phyloP scores from a whole-genome alignment of 2,113 vertebrate species.

The Bujurquina vittata region DNA sequence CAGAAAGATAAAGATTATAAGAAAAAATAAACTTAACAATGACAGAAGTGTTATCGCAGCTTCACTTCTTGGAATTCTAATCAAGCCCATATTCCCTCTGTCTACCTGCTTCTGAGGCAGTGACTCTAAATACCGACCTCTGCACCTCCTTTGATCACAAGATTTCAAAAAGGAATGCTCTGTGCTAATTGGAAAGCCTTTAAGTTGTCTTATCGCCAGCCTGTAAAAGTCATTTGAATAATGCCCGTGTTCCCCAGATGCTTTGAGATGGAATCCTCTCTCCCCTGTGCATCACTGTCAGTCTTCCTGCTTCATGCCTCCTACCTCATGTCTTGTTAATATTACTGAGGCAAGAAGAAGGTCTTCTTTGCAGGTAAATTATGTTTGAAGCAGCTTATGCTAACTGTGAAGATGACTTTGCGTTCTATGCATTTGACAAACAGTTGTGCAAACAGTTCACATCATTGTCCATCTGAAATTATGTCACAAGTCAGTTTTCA shows the following conservation, averaged over 20 bases:
- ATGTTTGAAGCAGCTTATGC: neutral
- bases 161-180: constrained; percentile 33
- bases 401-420: neutral
- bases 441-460: neutral
- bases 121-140: constrained; percentile 52
- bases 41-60: neutral
- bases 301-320: constrained; percentile 8
- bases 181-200: constrained; percentile 37
- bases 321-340: neutral
- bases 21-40: neutral
- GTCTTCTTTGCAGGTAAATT: constrained; percentile 9
- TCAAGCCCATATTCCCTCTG: constrained; percentile 60
- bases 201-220: constrained; percentile 38
- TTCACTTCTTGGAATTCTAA: constrained; percentile 59
- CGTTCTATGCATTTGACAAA: neutral
- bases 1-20: neutral
- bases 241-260: constrained; percentile 32
- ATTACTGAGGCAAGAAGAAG: neutral
- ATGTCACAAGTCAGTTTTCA: too few relatives aligned
- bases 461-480: neutral
- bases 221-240: constrained; percentile 47
- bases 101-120: constrained; percentile 44
- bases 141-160: constrained; percentile 17
- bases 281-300: neutral
- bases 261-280: constrained; percentile 12